Evolutionary conservation across 2,113 vertebrate species (phyloP).

Genomic region (Globicephala melas): DNA sequence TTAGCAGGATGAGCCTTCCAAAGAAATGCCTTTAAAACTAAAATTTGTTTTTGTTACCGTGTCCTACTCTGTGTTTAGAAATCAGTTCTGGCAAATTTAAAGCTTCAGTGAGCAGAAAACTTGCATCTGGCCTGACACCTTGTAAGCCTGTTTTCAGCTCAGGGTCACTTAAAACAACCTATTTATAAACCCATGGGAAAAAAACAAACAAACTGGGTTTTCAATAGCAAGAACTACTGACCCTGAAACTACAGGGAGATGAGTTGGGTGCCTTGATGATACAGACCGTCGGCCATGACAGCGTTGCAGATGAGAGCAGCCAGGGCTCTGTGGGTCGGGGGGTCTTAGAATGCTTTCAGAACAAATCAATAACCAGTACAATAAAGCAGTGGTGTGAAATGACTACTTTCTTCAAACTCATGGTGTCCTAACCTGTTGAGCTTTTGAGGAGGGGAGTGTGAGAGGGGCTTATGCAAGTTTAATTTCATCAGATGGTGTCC

Average conservation of each 20-base stretch:
- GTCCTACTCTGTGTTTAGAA: slow-evolving; percentile 36
- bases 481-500: not conserved
- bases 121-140: slow-evolving; percentile 69
- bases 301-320: slow-evolving; percentile 12
- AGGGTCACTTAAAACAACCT: slow-evolving; percentile 76
- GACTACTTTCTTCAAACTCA: slow-evolving; percentile 62
- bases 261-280: slow-evolving; percentile 59
- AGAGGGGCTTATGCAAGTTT: slow-evolving; percentile 28
- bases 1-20: slow-evolving; percentile 44
- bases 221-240: slow-evolving; percentile 64
- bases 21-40: slow-evolving; percentile 40
- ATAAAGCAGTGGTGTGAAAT: slow-evolving; percentile 62
- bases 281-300: slow-evolving; percentile 23
- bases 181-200: slow-evolving; percentile 68
- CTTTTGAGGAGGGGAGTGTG: slow-evolving; percentile 54
- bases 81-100: slow-evolving; percentile 60
- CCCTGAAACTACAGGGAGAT: slow-evolving; percentile 62
- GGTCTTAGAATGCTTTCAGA: slow-evolving; percentile 68
- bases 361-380: slow-evolving; percentile 74
- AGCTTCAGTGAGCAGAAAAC: slow-evolving; percentile 73
- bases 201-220: slow-evolving; percentile 56
- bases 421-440: slow-evolving; percentile 65
- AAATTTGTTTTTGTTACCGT: not conserved
- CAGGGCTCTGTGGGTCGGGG: slow-evolving; percentile 6
- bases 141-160: slow-evolving; percentile 69